phyloP scores from a whole-genome alignment of 2,797 vertebrate genomes.

The Anguilla megastoma region DNA sequence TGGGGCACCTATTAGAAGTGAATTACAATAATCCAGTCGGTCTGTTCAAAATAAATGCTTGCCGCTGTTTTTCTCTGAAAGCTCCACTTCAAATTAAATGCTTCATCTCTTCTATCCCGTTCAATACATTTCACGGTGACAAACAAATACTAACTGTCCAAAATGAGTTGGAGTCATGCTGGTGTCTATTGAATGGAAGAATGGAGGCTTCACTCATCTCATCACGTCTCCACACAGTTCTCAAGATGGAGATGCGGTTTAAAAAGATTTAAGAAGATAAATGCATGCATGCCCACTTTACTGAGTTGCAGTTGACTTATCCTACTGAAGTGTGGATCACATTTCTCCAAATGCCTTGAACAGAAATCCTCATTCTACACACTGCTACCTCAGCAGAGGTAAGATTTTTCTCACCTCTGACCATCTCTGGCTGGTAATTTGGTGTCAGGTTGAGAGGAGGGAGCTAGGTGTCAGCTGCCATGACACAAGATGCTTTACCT shows the following conservation, averaged over 20 bases:
- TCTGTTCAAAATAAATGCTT: not conserved
- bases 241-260: not conserved
- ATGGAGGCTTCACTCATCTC: not conserved
- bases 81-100: not conserved
- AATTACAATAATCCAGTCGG: not conserved
- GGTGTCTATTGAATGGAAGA: not conserved
- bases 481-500: conserved; percentile 67
- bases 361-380: not conserved
- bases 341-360: not conserved
- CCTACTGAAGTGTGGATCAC: not conserved
- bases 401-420: not conserved
- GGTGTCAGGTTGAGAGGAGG: conserved; percentile 35
- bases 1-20: not conserved
- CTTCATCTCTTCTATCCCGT: too few relatives aligned
- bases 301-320: not conserved
- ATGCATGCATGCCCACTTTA: not conserved
- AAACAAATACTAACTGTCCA: not conserved
- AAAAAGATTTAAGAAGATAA: not conserved
- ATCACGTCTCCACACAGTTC: not conserved
- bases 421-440: not conserved
- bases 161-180: not conserved
- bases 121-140: not conserved
- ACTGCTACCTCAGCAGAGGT: not conserved
- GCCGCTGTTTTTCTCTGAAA: not conserved
- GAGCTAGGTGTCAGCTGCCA: conserved; percentile 62